Evolutionary conservation across 2,888 invertebrate genomes (phyloP), one percentile per base, ranked within the genome.

Genomic region (Lobophora halterata): DNA sequence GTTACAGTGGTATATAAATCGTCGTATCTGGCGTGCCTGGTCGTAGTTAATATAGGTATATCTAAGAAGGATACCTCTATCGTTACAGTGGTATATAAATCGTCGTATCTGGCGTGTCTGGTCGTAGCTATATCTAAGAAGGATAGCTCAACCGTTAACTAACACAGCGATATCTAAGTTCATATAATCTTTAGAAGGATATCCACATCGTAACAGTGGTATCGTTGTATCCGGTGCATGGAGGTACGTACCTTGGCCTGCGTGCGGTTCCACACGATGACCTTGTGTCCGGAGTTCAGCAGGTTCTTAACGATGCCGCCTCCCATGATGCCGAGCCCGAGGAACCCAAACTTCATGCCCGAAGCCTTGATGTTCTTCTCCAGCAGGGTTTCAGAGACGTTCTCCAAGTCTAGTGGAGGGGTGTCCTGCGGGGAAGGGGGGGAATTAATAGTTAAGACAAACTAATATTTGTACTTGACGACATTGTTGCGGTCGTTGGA

Each of bases 291-390:
- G 2, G 97, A 96, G 78, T 95, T 94, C 62, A 98, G 91, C 33
- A 98, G 90, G 78, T 98, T 98, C 89, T 97, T 97, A 8, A 98
- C 97, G 68, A 98, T 95, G 12, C 97, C 97, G 43, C 94, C 92
- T 29, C 98, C 98, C 95, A 98, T 98, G 68, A 96, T 95, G 37
- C 98, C 98, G 16, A 98, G 90, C 0, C 98, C 98, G 13, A 98
- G 91, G 82, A 98, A 98, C 13, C 98, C 98, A 73, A 98, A 97
- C 67, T 93, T 94, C 79, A 95, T 90, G 50, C 90, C 90, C 10
- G 97, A 96, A 0, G 98, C 94, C 45, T 91, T 91, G 52, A 97
- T 96, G 55, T 95, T 93, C 79, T 96, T 96, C 63, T 93, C 93
- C 58, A 93, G 92, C 6, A 96, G 79, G 0, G 93, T 93, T 54